Base-by-base conservation (phyloP, 1,140 invertebrate species). In the Orchesella cincta region DNA sequence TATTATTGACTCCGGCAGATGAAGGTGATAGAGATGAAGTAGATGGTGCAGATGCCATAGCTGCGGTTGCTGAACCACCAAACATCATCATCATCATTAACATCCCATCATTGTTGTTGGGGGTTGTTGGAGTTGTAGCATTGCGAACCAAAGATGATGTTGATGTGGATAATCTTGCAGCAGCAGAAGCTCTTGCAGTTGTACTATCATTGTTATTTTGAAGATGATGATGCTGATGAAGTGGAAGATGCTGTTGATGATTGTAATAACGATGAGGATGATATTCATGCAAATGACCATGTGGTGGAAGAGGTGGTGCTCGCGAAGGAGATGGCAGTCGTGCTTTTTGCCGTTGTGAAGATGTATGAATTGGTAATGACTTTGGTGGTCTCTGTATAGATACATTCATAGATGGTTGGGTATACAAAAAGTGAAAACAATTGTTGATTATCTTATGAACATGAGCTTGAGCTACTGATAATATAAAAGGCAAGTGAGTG, bases 241-340 rank as follows among this genome's bases (percentile, higher is more conserved):
- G 23, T 18, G 1, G 26, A 18, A 14, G 54, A 12, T 14, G 62
- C 14, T 67, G 62, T 29, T 67, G 62, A 67, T 14, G 39, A 73
- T 8, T 31, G 23, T 73, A 16, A 23, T n/a, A 46, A 20, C 39
- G 71, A 28, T 39, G 71, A 71, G 31, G 67, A 73, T n/a, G 57
- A 23, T 64, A 64, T 14, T 23, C 28, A 8, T 64, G 34, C 71
- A 46, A 46, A 39, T 51, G 35, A 23, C 71, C 39, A 51, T 73
- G 34, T 73, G 71, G 54, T 77, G 75, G 54, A 81, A 76, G 75
- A 76, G 73, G n/a, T 78, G 71, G 57, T 76, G 71, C 14, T 29
- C 70, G 29, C 12, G 62, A 3, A 18, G 5, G n/a, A 33, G 29
- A 67, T 67, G 76, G 8, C 62, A 67, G 23, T 29, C 2, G 62